A percentile compares a stretch with the other conserved stretches of the same genome.
Conservation (phyloP, 2,113 vertebrate species). For the Pterophyllum scalare region DNA sequence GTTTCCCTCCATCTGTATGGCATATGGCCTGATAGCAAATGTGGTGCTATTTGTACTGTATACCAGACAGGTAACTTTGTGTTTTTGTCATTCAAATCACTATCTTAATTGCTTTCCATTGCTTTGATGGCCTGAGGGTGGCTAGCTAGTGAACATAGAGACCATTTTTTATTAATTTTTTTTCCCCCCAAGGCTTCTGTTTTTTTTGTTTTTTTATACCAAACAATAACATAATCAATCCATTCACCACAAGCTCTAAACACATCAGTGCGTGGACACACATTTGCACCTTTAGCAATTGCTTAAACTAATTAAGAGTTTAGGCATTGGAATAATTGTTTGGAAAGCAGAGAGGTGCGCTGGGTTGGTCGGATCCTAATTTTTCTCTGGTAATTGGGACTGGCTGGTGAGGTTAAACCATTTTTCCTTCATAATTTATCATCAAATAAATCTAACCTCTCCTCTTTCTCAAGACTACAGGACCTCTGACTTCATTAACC, state of each 20-base stretch:
- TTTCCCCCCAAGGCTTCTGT: not conserved
- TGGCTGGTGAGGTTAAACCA: not conserved
- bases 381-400: not conserved
- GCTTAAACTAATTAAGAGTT: slow-evolving; percentile 67
- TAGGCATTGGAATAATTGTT: slow-evolving; percentile 47
- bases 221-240: slow-evolving; percentile 47
- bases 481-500: not conserved
- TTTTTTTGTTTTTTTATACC: not conserved
- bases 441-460: not conserved
- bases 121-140: slow-evolving; percentile 35
- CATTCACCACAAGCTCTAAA: not conserved
- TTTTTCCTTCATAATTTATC: slow-evolving; percentile 26
- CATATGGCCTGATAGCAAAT: slow-evolving; percentile 38
- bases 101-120: slow-evolving; percentile 59
- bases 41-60: slow-evolving; percentile 24
- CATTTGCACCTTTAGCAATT: slow-evolving; percentile 40
- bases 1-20: slow-evolving; percentile 24
- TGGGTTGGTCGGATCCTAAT: not conserved
- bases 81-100: slow-evolving; percentile 65
- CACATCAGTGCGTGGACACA: not conserved
- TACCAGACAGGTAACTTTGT: slow-evolving; percentile 41
- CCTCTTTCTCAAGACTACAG: not conserved
- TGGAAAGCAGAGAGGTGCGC: slow-evolving; percentile 27
- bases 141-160: slow-evolving; percentile 20
- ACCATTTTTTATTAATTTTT: not conserved